Evolutionary conservation across 2,888 invertebrate genomes (phyloP).

Genomic region (Sycophila texana): DNA sequence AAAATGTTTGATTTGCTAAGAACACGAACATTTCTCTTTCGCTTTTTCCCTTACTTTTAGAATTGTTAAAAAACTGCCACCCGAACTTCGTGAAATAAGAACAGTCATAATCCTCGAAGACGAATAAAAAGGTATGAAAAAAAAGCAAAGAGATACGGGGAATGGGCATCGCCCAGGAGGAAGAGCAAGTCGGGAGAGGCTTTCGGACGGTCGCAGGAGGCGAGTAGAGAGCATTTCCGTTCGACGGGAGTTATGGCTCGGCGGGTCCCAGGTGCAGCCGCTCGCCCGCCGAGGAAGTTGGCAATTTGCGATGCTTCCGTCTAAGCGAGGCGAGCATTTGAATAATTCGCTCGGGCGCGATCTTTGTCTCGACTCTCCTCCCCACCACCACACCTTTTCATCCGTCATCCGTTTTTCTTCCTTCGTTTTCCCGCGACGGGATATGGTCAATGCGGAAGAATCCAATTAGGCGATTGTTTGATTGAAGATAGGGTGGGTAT

Average conservation of each 20-base stretch:
- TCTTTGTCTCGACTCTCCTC: background rate
- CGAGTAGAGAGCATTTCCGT: conserved; percentile 4
- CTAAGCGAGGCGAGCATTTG: conserved; percentile 58
- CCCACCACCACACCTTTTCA: background rate
- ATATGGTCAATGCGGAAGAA: too few relatives aligned
- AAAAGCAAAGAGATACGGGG: background rate
- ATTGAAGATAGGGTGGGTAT: too few relatives aligned
- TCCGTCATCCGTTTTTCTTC: too few relatives aligned
- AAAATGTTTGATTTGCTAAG: too few relatives aligned
- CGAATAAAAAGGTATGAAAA: background rate
- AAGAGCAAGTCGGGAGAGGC: background rate
- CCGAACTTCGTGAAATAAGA: too few relatives aligned
- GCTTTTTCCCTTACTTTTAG: too few relatives aligned
- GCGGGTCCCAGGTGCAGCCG: conserved; percentile 59
- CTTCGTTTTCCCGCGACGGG: too few relatives aligned
- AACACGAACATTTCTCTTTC: too few relatives aligned
- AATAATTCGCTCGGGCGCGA: conserved; percentile 56
- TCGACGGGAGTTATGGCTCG: conserved; percentile 60
- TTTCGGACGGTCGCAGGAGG: background rate
- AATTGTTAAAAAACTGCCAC: too few relatives aligned
- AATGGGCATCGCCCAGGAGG: background rate
- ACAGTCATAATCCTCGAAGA: background rate
- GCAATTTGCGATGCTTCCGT: conserved; percentile 64
- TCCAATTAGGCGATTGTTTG: too few relatives aligned
- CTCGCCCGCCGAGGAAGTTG: conserved; percentile 56